Evolutionary conservation across 2,888 invertebrate species (phyloP).

Genomic region (Portevinia maculata): DNA sequence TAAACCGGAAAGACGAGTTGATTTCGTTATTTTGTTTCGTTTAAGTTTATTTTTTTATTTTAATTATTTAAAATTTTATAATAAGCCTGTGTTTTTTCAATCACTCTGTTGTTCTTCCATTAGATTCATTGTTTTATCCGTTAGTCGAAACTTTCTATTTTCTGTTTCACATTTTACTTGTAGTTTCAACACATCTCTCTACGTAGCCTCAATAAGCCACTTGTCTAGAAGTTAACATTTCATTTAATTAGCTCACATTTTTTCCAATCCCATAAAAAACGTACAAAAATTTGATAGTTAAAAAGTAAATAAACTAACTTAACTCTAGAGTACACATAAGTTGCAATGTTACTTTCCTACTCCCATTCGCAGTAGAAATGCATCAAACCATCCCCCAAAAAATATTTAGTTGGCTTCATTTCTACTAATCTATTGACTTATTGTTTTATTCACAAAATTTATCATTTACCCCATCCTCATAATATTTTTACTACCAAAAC

Average conservation of each 20-base stretch:
- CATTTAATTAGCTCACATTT: background rate
- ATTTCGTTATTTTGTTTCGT: too few relatives aligned
- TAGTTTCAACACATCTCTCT: background rate
- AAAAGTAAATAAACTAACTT: conserved; percentile 30
- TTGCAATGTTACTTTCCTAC: conserved; percentile 66
- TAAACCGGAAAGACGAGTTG: too few relatives aligned
- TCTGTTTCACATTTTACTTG: too few relatives aligned
- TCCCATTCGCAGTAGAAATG: conserved; percentile 50
- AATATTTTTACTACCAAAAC: conserved; percentile 53
- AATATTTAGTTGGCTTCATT: conserved; percentile 44
- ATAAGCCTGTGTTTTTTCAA: too few relatives aligned
- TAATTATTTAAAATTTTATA: too few relatives aligned
- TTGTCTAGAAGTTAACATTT: conserved; percentile 31
- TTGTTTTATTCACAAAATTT: conserved; percentile 17
- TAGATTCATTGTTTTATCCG: too few relatives aligned
- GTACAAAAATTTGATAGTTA: background rate
- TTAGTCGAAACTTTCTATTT: too few relatives aligned
- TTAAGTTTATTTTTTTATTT: too few relatives aligned
- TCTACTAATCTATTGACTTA: conserved; percentile 17
- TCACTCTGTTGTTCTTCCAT: too few relatives aligned
- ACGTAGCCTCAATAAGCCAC: conserved; percentile 23
- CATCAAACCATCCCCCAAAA: conserved; percentile 54
- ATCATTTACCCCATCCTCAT: conserved; percentile 34
- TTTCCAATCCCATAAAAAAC: background rate
- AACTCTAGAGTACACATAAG: conserved; percentile 63